phyloP scores from a whole-genome alignment of 1,140 invertebrate genomes.

The Drosophila equinoxialis region DNA sequence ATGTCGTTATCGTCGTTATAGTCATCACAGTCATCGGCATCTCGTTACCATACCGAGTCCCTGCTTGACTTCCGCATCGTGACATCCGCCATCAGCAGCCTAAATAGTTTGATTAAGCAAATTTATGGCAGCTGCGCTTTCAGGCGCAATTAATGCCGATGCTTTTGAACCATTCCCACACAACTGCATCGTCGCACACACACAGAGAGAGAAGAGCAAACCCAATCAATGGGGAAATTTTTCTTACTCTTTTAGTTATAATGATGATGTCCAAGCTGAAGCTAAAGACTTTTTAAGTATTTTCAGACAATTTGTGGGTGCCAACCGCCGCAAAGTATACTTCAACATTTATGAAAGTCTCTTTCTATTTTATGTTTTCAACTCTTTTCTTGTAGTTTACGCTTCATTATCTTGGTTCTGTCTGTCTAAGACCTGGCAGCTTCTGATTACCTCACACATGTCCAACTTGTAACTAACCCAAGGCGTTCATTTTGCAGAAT shows the following conservation, averaged over 20 bases:
- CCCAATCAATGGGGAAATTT: constrained; percentile 62
- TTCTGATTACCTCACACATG: constrained; percentile 19
- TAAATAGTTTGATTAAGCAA: constrained; percentile 78
- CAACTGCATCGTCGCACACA: not conserved
- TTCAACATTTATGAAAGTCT: constrained; percentile 34
- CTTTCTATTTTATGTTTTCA: constrained; percentile 1
- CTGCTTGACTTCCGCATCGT: constrained; percentile 66
- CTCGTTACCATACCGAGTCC: constrained; percentile 15
- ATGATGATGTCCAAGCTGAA: constrained; percentile 44
- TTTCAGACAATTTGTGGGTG: constrained; percentile 71
- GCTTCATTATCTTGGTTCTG: constrained; percentile 58
- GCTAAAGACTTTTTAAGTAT: constrained; percentile 77
- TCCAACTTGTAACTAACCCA: constrained; percentile 3
- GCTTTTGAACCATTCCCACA: constrained; percentile 8
- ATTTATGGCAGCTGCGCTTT: constrained; percentile 61
- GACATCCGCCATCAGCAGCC: constrained; percentile 52
- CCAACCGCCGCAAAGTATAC: constrained; percentile 48
- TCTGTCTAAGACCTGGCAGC: constrained; percentile 2
- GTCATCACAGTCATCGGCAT: constrained; percentile 11
- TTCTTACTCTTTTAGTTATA: constrained; percentile 40
- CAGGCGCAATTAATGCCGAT: constrained; percentile 61
- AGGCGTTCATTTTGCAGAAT: constrained; percentile 18
- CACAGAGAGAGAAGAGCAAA: constrained; percentile 20
- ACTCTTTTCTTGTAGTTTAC: constrained; percentile 51
- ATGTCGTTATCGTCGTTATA: constrained; percentile 47